phyloP scores from a whole-genome alignment of 1,140 invertebrate species.

The Heliconius hermathena region DNA sequence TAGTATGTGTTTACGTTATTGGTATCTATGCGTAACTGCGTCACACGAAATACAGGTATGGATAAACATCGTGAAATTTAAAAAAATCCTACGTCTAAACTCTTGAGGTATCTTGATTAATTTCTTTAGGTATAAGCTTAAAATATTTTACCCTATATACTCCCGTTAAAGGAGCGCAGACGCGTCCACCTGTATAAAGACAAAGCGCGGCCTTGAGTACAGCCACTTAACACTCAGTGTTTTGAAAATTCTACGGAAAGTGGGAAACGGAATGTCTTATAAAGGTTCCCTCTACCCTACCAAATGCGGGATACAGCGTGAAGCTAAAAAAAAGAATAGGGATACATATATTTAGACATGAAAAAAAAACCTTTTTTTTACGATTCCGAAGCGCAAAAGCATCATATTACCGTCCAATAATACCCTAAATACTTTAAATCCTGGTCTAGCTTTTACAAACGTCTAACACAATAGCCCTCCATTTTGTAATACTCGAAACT shows the following conservation, averaged over 20 bases:
- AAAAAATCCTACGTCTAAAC: no score
- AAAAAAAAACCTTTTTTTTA: no score
- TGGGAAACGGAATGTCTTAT: neutral
- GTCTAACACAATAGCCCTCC: neutral
- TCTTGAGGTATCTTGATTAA: no score
- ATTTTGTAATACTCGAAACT: neutral
- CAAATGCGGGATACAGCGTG: neutral
- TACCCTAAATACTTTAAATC: neutral
- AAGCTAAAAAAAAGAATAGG: neutral
- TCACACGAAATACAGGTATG: no score
- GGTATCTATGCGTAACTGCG: no score
- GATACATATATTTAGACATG: no score
- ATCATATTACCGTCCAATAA: neutral
- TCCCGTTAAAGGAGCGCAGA: no score
- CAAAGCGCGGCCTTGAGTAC: neutral
- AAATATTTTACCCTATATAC: no score
- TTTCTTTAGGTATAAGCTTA: no score
- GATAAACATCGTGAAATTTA: no score
- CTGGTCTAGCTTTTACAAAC: constrained; percentile 2
- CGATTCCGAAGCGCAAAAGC: neutral
- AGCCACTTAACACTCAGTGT: neutral
- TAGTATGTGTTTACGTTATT: no score
- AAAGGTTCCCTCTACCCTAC: neutral
- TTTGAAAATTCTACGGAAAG: neutral
- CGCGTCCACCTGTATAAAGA: neutral